Evolutionary conservation across 2,113 vertebrate genomes (phyloP).

Genomic region (Hiodon alosoides): DNA sequence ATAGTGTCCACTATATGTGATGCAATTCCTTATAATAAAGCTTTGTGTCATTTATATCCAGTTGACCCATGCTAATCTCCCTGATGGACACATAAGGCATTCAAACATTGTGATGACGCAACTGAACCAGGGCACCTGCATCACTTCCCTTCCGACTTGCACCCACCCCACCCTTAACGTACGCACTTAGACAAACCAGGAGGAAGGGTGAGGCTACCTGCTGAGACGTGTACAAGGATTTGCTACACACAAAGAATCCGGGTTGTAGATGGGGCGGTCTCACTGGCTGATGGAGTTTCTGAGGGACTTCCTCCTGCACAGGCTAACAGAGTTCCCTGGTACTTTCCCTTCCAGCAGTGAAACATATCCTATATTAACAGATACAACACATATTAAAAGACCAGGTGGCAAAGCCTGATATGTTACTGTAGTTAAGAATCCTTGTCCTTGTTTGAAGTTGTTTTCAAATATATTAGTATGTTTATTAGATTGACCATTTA

Average conservation of each 20-base stretch:
- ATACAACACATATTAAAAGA: neutral
- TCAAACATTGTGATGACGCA: constrained; percentile 28
- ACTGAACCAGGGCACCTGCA: constrained; percentile 28
- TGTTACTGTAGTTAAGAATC: too few relatives aligned
- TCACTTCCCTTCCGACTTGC: neutral
- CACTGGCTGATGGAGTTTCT: neutral
- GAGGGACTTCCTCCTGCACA: neutral
- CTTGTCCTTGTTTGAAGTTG: too few relatives aligned
- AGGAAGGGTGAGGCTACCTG: constrained; percentile 8
- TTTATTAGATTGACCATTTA: too few relatives aligned
- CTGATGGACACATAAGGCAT: constrained; percentile 26
- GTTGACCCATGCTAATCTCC: constrained; percentile 14
- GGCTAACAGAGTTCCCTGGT: constrained; percentile 1
- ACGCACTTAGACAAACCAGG: constrained; percentile 3
- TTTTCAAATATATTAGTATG: too few relatives aligned
- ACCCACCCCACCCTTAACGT: constrained; percentile 28
- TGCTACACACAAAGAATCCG: neutral
- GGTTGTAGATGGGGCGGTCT: neutral
- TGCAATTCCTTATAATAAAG: neutral
- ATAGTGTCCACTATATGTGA: neutral
- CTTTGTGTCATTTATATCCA: neutral
- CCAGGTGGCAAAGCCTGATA: too few relatives aligned
- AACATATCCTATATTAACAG: constrained; percentile 4
- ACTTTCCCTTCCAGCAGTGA: neutral
- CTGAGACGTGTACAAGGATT: neutral